A percentile compares a stretch with the other conserved stretches of the same genome.
Conservation (phyloP, 2,113 vertebrate species). For the Myrmecophaga tridactyla region DNA sequence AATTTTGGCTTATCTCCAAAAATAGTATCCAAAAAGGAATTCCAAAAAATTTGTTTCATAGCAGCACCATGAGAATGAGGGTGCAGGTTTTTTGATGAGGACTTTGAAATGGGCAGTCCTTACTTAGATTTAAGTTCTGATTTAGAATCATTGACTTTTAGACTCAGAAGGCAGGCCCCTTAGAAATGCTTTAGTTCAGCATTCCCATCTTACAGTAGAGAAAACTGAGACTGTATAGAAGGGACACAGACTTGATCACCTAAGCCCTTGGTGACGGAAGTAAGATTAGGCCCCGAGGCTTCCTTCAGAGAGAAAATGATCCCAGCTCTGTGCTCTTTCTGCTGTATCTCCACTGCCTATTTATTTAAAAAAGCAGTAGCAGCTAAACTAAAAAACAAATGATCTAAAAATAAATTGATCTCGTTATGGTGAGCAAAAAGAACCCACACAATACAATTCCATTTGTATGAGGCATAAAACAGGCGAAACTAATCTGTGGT, state of each 20-base stretch:
- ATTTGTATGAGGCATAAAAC: background rate
- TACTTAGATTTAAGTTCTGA: background rate
- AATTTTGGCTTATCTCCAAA: background rate
- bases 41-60: background rate
- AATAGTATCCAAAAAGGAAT: background rate
- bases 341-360: background rate
- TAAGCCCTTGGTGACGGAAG: background rate
- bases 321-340: background rate
- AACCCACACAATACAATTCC: background rate
- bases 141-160: background rate
- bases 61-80: background rate
- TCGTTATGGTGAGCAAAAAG: background rate
- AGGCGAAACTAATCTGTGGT: background rate
- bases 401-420: background rate
- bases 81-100: background rate
- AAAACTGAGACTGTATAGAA: background rate
- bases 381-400: background rate
- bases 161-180: background rate
- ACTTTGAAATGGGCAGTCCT: background rate
- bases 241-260: no score
- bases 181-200: background rate
- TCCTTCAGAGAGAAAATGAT: background rate
- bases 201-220: background rate
- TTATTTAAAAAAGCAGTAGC: conserved; percentile 5
- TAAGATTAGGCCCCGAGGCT: background rate